Percentiles rank a stretch among this genome's conserved stretches.
Evolutionary conservation across 2,888 invertebrate genomes (phyloP).

Genomic region (Phymatocera aterrima): DNA sequence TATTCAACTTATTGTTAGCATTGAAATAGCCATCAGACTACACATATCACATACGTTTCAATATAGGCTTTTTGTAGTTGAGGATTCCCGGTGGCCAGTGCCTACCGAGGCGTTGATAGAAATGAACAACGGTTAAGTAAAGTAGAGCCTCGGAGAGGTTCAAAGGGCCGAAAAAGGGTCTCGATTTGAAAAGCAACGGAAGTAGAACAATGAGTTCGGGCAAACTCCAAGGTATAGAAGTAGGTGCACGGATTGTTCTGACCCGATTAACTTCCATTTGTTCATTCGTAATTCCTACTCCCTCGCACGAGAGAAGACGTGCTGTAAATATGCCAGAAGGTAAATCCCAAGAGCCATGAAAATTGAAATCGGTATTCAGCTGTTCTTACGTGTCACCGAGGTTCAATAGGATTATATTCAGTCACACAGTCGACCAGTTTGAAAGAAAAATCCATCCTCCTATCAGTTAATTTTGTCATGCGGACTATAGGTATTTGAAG

Average conservation of each 20-base stretch:
- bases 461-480: background rate
- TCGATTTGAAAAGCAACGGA: slow-evolving; percentile 38
- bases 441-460: background rate
- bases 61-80: background rate
- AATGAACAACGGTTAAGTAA: slow-evolving; percentile 27
- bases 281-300: slow-evolving; percentile 1
- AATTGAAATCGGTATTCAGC: background rate
- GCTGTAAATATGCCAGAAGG: slow-evolving; percentile 11
- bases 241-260: slow-evolving; percentile 32
- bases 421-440: background rate
- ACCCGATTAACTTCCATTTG: slow-evolving; percentile 30
- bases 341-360: background rate
- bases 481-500: background rate
- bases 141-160: background rate
- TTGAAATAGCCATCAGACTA: slow-evolving; percentile 18
- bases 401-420: background rate
- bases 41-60: background rate
- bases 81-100: slow-evolving; percentile 4
- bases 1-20: slow-evolving; percentile 42
- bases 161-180: slow-evolving; percentile 25
- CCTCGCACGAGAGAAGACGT: background rate
- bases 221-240: slow-evolving; percentile 12
- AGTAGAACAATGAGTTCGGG: slow-evolving; percentile 25
- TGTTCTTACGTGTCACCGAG: background rate
- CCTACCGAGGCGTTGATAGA: slow-evolving; percentile 34